These are phyloP conservation scores for Cerastoderma edule DNA, from an alignment of 2,888 invertebrate genomes.

Conservation along the genomic window DNA sequence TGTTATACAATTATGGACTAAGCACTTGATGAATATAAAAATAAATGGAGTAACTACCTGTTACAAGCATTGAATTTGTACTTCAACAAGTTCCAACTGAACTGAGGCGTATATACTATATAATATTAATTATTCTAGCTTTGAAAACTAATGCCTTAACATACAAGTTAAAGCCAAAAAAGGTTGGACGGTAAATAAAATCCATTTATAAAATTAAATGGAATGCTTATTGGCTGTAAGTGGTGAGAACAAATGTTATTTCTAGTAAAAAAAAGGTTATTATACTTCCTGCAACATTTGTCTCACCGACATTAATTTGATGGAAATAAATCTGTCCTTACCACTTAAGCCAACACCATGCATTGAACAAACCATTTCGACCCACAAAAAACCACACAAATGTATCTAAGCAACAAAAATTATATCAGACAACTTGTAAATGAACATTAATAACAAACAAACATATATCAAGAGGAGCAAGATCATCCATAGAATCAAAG, in stretches of 20 bases:
- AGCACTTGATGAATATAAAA: no score
- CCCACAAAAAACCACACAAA: background rate
- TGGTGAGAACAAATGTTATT: background rate
- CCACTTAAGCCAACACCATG: background rate
- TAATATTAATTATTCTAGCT: no score
- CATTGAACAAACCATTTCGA: no score
- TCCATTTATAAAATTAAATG: no score
- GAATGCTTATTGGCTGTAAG: conserved; percentile 4
- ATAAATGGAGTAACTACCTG: no score
- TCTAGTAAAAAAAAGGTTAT: conserved; percentile 4
- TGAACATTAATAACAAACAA: background rate
- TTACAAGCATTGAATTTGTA: no score
- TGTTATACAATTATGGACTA: no score
- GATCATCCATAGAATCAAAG: background rate
- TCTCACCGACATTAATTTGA: background rate
- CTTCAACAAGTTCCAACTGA: no score
- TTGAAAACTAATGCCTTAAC: no score
- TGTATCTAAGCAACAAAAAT: background rate
- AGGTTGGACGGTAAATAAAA: no score
- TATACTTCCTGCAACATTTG: background rate
- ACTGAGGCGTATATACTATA: no score
- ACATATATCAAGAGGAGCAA: background rate
- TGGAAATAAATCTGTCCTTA: conserved; percentile 6
- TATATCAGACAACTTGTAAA: conserved; percentile 10
- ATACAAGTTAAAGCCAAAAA: no score